A percentile compares a stretch with the other conserved stretches of the same genome.
These are phyloP conservation scores for Podabrus alpinus DNA, from an alignment of 2,888 invertebrate species.

Conservation along the genomic window DNA sequence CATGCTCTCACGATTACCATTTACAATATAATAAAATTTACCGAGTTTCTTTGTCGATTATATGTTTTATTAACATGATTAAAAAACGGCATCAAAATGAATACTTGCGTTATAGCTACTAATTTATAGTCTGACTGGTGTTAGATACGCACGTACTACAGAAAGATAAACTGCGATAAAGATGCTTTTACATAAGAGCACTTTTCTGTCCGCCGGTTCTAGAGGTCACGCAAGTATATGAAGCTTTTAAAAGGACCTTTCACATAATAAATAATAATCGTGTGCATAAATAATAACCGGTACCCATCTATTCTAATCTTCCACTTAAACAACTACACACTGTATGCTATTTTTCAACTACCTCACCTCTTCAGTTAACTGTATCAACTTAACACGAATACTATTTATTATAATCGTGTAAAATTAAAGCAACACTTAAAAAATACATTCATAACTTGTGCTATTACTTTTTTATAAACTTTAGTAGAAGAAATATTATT, in stretches of 20 bases:
- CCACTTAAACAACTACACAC: constrained; percentile 27
- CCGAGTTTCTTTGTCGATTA: constrained; percentile 41
- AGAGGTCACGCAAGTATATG: constrained; percentile 48
- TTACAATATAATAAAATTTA: constrained; percentile 42
- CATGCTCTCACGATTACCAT: constrained; percentile 40
- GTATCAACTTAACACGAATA: constrained; percentile 10
- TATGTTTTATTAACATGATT: constrained; percentile 42
- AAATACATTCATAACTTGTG: constrained; percentile 2
- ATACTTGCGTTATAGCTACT: constrained; percentile 38
- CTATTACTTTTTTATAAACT: background rate
- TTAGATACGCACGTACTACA: constrained; percentile 48
- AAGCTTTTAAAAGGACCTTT: constrained; percentile 47
- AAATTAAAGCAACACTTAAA: constrained; percentile 8
- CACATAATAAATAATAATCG: constrained; percentile 47
- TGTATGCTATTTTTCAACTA: constrained; percentile 26
- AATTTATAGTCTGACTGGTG: constrained; percentile 47
- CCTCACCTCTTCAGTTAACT: constrained; percentile 4
- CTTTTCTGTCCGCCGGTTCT: constrained; percentile 39
- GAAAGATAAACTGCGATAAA: constrained; percentile 45
- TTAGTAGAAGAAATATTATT: background rate
- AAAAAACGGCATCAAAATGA: constrained; percentile 41
- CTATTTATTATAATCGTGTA: constrained; percentile 4
- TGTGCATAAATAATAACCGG: constrained; percentile 43
- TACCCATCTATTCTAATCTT: constrained; percentile 39
- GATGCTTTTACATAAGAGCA: constrained; percentile 45